Evolutionary conservation across 1,140 invertebrate species (phyloP), one percentile per base, ranked within the genome.

Genomic region (Eriocheir sinensis): DNA sequence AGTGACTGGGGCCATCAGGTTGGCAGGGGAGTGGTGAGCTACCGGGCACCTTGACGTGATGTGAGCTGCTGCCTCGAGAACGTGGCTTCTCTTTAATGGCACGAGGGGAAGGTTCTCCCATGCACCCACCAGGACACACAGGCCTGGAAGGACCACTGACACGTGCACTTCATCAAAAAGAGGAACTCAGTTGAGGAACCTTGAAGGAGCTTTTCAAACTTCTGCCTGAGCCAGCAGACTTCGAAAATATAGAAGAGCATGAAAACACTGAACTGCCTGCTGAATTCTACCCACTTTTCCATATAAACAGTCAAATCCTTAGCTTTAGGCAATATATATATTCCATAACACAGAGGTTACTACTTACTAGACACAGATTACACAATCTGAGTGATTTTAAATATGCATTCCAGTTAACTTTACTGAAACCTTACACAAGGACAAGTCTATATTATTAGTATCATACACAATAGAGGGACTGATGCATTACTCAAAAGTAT

Each of bases 241-340:
- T 72, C 27, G 60, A 72, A 72, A 72, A 72, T n/a, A 72, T 72
- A 72, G 60, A 72, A 72, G n/a, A 72, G 60, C 60, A n/a, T 72
- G 60, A 53, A 53, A 53, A 53, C 60, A 72, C 60, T n/a, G 60
- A 72, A 21, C 60, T n/a, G 12, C 60, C 27, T 72, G 17, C 60
- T 72, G 60, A 72, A 72, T 72, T 72, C 60, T 72, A 72, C 60
- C 60, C 60, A 72, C 60, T 72, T 72, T 72, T 72, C 60, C 60
- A 72, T 72, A 72, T 72, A 72, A 72, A 53, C 48, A 53, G 48
- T 53, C 48, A 53, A 72, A n/a, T 72, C 60, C 60, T 72, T 72
- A 72, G 44, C 27, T 21, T 21, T 72, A n/a, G n/a, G 60, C n/a
- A 53, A 72, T 72, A n/a, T 72, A 72, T 27, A 72, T 72, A 72